phyloP scores from a whole-genome alignment of 2,888 invertebrate species.

The Mythimna albipuncta region DNA sequence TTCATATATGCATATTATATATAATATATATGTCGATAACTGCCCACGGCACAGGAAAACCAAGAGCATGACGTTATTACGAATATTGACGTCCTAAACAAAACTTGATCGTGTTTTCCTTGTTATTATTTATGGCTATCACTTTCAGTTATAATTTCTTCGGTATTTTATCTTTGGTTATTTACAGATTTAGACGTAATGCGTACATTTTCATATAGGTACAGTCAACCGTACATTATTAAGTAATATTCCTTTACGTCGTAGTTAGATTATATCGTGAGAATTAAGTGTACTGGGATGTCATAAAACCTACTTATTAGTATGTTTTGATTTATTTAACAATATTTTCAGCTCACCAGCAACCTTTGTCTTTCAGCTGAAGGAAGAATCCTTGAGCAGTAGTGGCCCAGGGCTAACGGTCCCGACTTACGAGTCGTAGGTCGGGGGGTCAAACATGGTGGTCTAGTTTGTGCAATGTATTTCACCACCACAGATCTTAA shows the following conservation, averaged over 20 bases:
- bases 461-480: too few species aligned
- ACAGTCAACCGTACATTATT: neutral
- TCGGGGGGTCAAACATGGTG: too few species aligned
- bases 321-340: neutral
- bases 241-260: neutral
- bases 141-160: slow-evolving; percentile 5
- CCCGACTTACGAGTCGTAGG: too few species aligned
- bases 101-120: neutral
- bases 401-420: too few species aligned
- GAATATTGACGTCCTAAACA: neutral
- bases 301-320: neutral
- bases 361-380: neutral
- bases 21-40: neutral
- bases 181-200: slow-evolving; percentile 5
- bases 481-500: too few species aligned
- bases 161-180: neutral
- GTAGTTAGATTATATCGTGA: neutral
- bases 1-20: neutral
- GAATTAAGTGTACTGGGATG: neutral
- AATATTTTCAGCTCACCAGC: neutral
- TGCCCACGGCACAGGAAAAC: neutral
- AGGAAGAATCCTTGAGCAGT: neutral
- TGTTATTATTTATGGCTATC: slow-evolving; percentile 5
- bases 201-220: neutral
- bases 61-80: neutral